Evolutionary conservation across 2,888 invertebrate species (phyloP), one percentile per base, ranked within the genome.

Genomic region (Deroplatys truncata): DNA sequence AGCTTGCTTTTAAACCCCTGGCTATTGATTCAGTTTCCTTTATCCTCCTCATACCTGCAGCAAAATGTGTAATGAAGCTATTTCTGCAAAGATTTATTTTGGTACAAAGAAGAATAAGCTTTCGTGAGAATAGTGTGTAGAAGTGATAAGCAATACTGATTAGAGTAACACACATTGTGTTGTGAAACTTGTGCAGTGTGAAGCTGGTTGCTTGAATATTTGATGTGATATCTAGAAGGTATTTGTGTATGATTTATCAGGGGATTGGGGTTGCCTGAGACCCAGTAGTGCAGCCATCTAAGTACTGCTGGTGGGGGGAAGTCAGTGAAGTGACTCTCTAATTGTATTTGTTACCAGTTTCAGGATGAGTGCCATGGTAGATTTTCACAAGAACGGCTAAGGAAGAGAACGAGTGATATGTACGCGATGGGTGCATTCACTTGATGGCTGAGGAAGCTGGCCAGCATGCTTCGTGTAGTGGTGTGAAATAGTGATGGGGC

Each of bases 301-400:
- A 87, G 83, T 87, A 35, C 87, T 20, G 3, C 3, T 72, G 31
- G 29, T 87, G 35, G 82, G 31, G 20, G 87, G 87, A 83, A 83
- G 82, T 56, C 87, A 83, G 28, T 82, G 43, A 43, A 87, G 56
- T 83, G 83, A 83, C 0, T 1, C 56, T 16, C 49, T 82, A n/a
- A 83, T 82, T 87, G 29, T 87, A n/a, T 87, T 87, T 87, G 82
- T 87, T 87, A 25, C 87, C 35, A 43, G 87, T 72, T 72, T 72
- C 56, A 87, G 87, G 87, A 87, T 87, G 87, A 83, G 43, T 29
- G 28, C 43, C 31, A 2, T 20, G 86, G 20, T 72, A 29, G 35
- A 82, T 82, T 82, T 35, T 31, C 7, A 25, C 35, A 72, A 29
- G 86, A n/a, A 86, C 82, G 56, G 56, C 56, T 72, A 72, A 72